Evolutionary conservation across 2,113 vertebrate species (phyloP).

Genomic region (Strix uralensis): DNA sequence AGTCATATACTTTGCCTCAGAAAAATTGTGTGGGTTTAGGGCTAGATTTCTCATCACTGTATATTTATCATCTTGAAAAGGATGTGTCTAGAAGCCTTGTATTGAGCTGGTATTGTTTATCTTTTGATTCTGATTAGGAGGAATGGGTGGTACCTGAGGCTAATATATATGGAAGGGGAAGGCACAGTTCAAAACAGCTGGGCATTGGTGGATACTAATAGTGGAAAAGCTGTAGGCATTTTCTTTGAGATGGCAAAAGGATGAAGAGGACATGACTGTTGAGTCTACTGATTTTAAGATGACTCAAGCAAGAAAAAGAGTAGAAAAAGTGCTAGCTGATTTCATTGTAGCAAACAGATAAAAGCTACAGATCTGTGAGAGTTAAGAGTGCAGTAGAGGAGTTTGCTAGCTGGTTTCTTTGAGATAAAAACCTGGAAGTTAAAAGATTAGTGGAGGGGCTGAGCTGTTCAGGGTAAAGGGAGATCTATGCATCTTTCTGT

Average conservation of each 20-base stretch:
- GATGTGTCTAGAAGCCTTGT: not conserved
- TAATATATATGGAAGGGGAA: not conserved
- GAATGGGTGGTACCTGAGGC: not conserved
- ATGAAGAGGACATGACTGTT: not conserved
- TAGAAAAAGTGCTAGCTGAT: not conserved
- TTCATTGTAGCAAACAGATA: not conserved
- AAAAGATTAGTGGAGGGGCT: not conserved
- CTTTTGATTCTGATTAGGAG: not conserved
- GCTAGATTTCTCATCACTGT: not conserved
- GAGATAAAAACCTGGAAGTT: constrained; percentile 1
- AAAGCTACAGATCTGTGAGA: not conserved
- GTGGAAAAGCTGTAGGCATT: not conserved
- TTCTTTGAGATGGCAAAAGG: not conserved
- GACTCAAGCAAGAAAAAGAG: not conserved
- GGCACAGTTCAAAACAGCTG: not conserved
- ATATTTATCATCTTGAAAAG: not conserved
- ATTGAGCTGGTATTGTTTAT: not conserved
- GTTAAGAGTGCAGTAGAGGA: not conserved
- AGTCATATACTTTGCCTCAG: not conserved
- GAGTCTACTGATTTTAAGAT: not conserved
- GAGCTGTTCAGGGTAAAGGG: not conserved
- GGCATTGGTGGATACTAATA: not conserved
- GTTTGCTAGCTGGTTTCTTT: constrained; percentile 9
- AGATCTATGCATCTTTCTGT: not conserved
- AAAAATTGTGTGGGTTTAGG: not conserved